Conservation (phyloP, 2,797 vertebrate genomes). For the Esox masquinongy region DNA sequence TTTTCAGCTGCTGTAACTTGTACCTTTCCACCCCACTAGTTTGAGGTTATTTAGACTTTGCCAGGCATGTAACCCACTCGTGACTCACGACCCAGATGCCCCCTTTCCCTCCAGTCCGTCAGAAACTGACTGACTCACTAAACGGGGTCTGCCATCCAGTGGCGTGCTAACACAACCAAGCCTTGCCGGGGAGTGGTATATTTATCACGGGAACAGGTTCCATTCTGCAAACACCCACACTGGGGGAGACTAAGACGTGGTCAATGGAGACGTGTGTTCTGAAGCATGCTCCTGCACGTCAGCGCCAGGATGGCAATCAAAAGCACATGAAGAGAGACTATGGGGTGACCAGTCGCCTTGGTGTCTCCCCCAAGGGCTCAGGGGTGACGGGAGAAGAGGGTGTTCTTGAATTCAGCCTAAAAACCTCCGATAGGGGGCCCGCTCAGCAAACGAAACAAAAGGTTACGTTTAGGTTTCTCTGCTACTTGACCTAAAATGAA, state of each 20-base stretch:
- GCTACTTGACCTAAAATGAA: too few species aligned
- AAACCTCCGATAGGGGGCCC: too few species aligned
- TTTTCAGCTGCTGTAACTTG: neutral
- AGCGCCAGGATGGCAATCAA: conserved; percentile 30
- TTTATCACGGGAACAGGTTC: conserved; percentile 10
- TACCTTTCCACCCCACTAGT: neutral
- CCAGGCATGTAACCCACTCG: too few species aligned
- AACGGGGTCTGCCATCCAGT: conserved; percentile 3
- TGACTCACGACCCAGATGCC: neutral
- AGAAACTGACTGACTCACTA: neutral
- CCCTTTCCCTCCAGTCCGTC: neutral
- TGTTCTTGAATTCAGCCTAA: too few species aligned
- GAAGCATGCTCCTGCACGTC: conserved; percentile 46
- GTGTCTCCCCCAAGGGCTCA: neutral
- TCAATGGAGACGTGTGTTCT: conserved; percentile 27
- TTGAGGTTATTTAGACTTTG: too few species aligned
- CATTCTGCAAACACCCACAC: conserved; percentile 62
- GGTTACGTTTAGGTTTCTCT: too few species aligned
- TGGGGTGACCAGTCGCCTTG: neutral
- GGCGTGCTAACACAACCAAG: neutral
- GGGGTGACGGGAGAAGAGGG: too few species aligned
- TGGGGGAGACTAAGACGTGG: conserved; percentile 45
- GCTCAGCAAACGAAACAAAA: too few species aligned
- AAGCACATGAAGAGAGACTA: conserved; percentile 6
- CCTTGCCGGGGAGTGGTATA: conserved; percentile 13